Evolutionary conservation across 2,888 invertebrate species (phyloP).

Genomic region (Aphodius granarius): DNA sequence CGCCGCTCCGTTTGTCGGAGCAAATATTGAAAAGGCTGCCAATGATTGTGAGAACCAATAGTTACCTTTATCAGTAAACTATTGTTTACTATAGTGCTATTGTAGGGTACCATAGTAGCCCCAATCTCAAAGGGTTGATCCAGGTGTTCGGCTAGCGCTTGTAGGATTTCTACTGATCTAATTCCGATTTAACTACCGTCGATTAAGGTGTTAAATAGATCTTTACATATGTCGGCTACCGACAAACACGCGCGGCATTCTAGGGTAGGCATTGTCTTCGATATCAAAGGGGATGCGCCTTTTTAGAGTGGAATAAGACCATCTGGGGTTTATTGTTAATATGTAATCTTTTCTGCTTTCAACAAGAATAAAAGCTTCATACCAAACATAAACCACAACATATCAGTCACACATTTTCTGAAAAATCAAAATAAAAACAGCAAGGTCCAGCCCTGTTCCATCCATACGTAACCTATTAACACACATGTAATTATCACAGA

Average conservation of each 20-base stretch:
- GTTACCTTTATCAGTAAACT: neutral
- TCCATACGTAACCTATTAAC: conserved; percentile 40
- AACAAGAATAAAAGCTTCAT: too few relatives aligned
- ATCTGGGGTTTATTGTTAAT: neutral
- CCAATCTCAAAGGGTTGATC: neutral
- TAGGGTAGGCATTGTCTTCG: neutral
- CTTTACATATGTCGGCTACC: neutral
- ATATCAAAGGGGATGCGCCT: neutral
- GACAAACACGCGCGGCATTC: neutral
- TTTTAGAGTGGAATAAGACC: neutral
- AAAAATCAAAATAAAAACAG: too few relatives aligned
- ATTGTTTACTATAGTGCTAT: too few relatives aligned
- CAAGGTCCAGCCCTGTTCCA: neutral
- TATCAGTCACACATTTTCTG: too few relatives aligned
- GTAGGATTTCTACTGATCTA: neutral
- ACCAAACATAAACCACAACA: too few relatives aligned
- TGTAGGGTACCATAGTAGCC: too few relatives aligned
- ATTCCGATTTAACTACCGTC: conserved; percentile 31
- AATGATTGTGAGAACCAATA: neutral
- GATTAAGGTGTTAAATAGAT: conserved; percentile 47
- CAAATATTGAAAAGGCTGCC: neutral
- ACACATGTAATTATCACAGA: conserved; percentile 48
- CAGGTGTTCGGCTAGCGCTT: neutral
- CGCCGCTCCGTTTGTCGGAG: neutral
- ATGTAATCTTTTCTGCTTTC: too few relatives aligned